Conservation (phyloP, 2,888 invertebrate species). For the Phyllotreta striolata region DNA sequence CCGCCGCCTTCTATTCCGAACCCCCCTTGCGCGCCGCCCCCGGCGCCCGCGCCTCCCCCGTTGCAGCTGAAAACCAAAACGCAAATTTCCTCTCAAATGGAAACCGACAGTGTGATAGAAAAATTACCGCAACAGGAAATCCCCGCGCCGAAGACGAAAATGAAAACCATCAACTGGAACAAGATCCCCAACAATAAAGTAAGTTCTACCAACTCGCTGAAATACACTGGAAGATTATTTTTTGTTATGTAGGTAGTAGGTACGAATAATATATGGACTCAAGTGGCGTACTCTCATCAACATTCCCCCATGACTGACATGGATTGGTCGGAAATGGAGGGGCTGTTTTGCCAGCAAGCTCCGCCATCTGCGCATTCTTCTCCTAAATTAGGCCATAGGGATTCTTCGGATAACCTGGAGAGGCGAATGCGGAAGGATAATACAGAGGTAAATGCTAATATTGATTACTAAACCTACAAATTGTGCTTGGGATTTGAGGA, state of each 20-base stretch:
- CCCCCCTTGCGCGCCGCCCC: constrained; percentile 60
- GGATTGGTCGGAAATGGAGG: constrained; percentile 95
- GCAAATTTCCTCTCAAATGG: constrained; percentile 46
- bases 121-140: constrained; percentile 90
- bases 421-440: constrained; percentile 79
- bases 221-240: background rate
- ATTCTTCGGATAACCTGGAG: constrained; percentile 61
- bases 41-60: constrained; percentile 60
- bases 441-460: constrained; percentile 70
- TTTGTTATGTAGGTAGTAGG: constrained; percentile 74
- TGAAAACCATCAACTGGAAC: constrained; percentile 98
- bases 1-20: constrained; percentile 48
- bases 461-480: background rate
- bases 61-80: constrained; percentile 44
- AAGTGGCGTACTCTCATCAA: constrained; percentile 85
- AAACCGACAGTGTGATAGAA: constrained; percentile 59
- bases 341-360: constrained; percentile 90
- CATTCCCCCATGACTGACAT: constrained; percentile 84
- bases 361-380: constrained; percentile 65
- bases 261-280: constrained; percentile 92
- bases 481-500: background rate
- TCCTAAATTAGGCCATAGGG: constrained; percentile 63
- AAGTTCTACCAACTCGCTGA: constrained; percentile 13
- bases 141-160: constrained; percentile 92
- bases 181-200: constrained; percentile 93